Evolutionary conservation across 2,888 invertebrate species (phyloP), one percentile per base, ranked within the genome.

Genomic region (Horisme vitalbata): DNA sequence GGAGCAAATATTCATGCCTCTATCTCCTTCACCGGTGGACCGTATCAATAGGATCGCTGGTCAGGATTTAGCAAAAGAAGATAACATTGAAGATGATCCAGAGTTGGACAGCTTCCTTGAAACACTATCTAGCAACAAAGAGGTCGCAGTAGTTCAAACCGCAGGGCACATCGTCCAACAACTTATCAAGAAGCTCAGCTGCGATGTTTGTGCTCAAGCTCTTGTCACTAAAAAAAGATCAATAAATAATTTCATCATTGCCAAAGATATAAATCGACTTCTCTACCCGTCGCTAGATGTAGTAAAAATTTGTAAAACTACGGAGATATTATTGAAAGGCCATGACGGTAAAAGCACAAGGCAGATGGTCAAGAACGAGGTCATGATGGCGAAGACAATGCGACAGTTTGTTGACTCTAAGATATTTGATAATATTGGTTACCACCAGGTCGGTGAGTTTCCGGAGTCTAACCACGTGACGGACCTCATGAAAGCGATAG

Each of bases 401-500:
- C 27, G 23, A 0, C 45, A 38, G 7, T 38, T 45, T 11, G 33
- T 45, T 3, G 28, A 33, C n/a, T 28, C 38, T 7, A 33, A 27
- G 12, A 34, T 45, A 38, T 45, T 45, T 23, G 45, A 45, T 33
- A 14, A 6, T 5, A 24, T 38, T 8, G 18, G 45, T 4, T 23
- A 34, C 12, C 45, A 45, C 7, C 38, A 45, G 23, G 21, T 45
- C 4, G 38, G 38, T 5, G 38, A 33, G 38, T 45, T 45, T 14
- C 45, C 45, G 1, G 33, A 38, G 23, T 38, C 33, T 9, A 45
- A 38, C 23, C 45, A 45, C 28, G 45, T 45, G 23, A 34, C 33
- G 2, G 45, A 45, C 10, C 38, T 45, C 5, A 34, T 38, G 23
- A 45, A 38, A 13, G 38, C 45, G 6, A n/a, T 45, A 2, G 27